Percentiles rank a stretch among this genome's conserved stretches.
Conservation (phyloP, 2,888 invertebrate species). For the Scaptomyza parva region DNA sequence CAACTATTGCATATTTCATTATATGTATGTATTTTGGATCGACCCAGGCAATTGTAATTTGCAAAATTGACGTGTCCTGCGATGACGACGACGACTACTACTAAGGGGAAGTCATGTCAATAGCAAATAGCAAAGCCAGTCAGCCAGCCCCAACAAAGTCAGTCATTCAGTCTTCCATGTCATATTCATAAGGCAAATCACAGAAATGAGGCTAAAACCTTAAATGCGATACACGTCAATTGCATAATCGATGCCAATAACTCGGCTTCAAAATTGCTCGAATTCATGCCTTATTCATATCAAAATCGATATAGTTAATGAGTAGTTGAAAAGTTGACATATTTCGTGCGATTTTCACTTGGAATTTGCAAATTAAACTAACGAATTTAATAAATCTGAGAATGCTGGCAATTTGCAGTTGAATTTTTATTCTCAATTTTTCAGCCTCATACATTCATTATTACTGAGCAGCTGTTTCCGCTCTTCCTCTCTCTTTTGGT, state of each 20-base stretch:
- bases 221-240: slow-evolving; percentile 1
- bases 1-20: slow-evolving; percentile 75
- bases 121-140: slow-evolving; percentile 35
- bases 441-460: slow-evolving; percentile 45
- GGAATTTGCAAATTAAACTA: slow-evolving; percentile 14
- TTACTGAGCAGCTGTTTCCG: slow-evolving; percentile 47
- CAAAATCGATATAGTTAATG: background rate
- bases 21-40: slow-evolving; percentile 52
- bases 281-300: background rate
- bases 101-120: slow-evolving; percentile 25
- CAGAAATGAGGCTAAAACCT: slow-evolving; percentile 29
- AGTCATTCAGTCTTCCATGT: slow-evolving; percentile 50
- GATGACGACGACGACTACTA: too few species aligned
- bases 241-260: background rate
- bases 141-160: too few species aligned
- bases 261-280: background rate
- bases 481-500: background rate
- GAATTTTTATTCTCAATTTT: slow-evolving; percentile 10
- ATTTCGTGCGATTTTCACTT: slow-evolving; percentile 4
- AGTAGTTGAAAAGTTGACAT: background rate
- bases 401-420: slow-evolving; percentile 42
- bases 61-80: slow-evolving; percentile 70
- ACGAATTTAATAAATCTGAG: slow-evolving; percentile 31
- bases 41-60: slow-evolving; percentile 73
- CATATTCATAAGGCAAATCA: slow-evolving; percentile 67